Base-by-base conservation (phyloP, 1,140 invertebrate species). In the Diabrotica undecimpunctata region DNA sequence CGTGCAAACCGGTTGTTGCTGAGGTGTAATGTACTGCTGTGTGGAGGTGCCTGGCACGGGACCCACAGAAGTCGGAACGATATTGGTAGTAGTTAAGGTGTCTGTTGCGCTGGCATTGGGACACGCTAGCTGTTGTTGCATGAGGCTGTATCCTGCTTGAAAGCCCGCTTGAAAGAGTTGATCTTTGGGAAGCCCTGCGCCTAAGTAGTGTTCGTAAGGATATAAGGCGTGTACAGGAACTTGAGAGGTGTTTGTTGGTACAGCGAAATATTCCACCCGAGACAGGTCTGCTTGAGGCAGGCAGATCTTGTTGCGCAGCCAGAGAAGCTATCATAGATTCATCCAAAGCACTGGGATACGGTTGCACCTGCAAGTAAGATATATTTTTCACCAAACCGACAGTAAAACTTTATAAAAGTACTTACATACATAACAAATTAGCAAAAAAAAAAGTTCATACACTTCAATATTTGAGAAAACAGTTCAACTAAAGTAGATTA, bases 261-360 rank as follows among this genome's bases (percentile, higher is more conserved):
- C 80, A 11, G 82, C 79, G 66, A 85, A 84, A 70, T 83, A 85
- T 69, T 85, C 83, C 14, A 78, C 73, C 62, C 76, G 68, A 3
- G 75, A 73, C 38, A 76, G 69, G 68, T 70, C 73, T 7, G 61
- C 64, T 54, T 63, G 66, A 6, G n/a, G 70, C 36, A 9, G 66
- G 59, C 25, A 69, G 59, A 39, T 75, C 70, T 52, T 74, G 72
- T 58, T 75, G 72, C 13, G 71, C 70, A 6, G 74, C 67, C 54
- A 78, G 64, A 8, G 77, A 72, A 7, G 75, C 74, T 14, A 78
- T 73, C 75, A 78, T 74, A 7, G 72, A 71, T 50, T 78, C 77
- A 39, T 78, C 77, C 37, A 79, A 65, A 39, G 72, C 68, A 63
- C 69, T 70, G 0, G 75, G 70, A 68, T 77, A 77, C 5, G 75